phyloP scores from a whole-genome alignment of 2,888 invertebrate species.

The Eutolmus rufibarbis region DNA sequence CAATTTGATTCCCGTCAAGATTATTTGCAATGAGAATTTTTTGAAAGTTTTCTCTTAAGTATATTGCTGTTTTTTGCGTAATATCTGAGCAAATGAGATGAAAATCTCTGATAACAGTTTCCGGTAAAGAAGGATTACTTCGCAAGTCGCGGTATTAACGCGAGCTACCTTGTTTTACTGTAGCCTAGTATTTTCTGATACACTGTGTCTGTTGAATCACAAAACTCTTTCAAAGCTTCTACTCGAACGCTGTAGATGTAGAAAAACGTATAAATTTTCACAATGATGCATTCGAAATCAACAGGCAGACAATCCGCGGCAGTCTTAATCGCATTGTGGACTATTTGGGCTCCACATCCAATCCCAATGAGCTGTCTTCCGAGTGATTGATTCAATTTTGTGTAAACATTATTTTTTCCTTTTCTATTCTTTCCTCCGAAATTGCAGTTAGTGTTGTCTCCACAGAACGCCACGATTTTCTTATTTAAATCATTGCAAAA shows the following conservation, averaged over 20 bases:
- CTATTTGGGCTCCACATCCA: constrained; percentile 51
- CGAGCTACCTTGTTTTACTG: constrained; percentile 44
- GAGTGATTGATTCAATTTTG: neutral
- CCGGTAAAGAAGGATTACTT: no score
- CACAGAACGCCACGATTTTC: neutral
- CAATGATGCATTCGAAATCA: constrained; percentile 44
- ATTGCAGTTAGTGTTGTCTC: constrained; percentile 14
- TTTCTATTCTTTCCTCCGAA: constrained; percentile 1
- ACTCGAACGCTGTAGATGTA: constrained; percentile 51
- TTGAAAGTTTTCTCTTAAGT: no score
- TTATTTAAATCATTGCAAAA: neutral
- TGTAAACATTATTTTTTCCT: neutral
- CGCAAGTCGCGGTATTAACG: constrained; percentile 8
- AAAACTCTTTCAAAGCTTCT: constrained; percentile 43
- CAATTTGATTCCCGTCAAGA: neutral
- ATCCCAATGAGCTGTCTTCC: constrained; percentile 45
- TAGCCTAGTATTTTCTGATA: constrained; percentile 38
- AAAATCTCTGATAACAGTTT: no score
- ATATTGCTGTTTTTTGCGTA: no score
- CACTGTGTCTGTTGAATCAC: neutral
- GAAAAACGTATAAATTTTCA: constrained; percentile 50
- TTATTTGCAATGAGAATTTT: no score
- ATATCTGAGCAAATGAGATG: no score
- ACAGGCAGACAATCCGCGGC: constrained; percentile 50
- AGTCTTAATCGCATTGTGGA: constrained; percentile 40